Evolutionary conservation across 2,888 invertebrate species (phyloP).

Genomic region (Linyphia triangularis): DNA sequence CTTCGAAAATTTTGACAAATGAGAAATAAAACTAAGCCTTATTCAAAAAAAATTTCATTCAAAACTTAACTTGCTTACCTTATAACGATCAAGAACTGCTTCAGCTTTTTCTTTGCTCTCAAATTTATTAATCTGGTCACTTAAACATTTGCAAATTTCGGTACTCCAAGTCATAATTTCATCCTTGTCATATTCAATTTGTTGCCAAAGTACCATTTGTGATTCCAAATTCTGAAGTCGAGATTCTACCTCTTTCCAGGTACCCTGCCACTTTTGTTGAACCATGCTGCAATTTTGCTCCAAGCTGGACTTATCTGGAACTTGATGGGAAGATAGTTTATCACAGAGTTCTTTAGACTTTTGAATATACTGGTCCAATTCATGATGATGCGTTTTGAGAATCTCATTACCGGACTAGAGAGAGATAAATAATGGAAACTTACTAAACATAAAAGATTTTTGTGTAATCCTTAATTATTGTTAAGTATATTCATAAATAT

Average conservation of each 20-base stretch:
- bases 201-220: slow-evolving; percentile 94
- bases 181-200: slow-evolving; percentile 91
- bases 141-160: slow-evolving; percentile 88
- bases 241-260: slow-evolving; percentile 84
- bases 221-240: slow-evolving; percentile 90
- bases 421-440: neutral
- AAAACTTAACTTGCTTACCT: slow-evolving; percentile 82
- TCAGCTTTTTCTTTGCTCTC: slow-evolving; percentile 90
- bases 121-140: slow-evolving; percentile 87
- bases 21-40: neutral
- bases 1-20: no score
- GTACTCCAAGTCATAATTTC: slow-evolving; percentile 91
- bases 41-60: no score
- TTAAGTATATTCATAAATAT: neutral
- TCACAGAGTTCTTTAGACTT: slow-evolving; percentile 87
- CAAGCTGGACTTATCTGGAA: slow-evolving; percentile 83
- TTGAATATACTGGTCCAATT: slow-evolving; percentile 81
- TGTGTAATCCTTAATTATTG: no score
- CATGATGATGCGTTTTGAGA: slow-evolving; percentile 62
- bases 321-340: slow-evolving; percentile 85
- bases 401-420: slow-evolving; percentile 65
- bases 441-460: no score
- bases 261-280: slow-evolving; percentile 77
- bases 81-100: slow-evolving; percentile 89
- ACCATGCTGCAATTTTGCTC: slow-evolving; percentile 78